phyloP scores from a whole-genome alignment of 2,113 vertebrate genomes.

The Ceratotherium simum region DNA sequence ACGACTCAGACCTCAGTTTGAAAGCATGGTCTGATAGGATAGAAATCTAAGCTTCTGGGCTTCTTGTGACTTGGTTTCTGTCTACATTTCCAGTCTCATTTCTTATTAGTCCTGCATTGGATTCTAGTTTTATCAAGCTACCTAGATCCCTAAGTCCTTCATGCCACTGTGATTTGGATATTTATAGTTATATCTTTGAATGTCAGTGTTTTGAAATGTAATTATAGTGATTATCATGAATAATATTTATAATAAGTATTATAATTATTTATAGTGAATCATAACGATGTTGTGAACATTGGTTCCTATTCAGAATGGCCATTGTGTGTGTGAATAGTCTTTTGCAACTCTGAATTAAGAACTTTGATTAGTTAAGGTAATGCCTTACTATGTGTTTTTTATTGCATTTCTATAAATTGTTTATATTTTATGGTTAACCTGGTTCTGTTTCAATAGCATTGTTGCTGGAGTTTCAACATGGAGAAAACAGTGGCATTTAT shows the following conservation, averaged over 20 bases:
- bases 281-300: neutral
- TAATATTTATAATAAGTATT: neutral
- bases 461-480: neutral
- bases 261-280: neutral
- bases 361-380: constrained; percentile 15
- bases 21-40: neutral
- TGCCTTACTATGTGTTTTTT: neutral
- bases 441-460: neutral
- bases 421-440: neutral
- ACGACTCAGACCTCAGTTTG: neutral
- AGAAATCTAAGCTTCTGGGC: neutral
- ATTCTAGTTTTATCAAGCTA: neutral
- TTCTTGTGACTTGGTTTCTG: neutral
- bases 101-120: neutral
- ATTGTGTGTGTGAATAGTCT: neutral
- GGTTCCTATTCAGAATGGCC: neutral
- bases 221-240: neutral
- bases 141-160: neutral
- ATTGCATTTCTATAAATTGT: neutral
- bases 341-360: constrained; percentile 9
- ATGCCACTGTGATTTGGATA: neutral
- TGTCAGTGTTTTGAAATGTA: constrained; percentile 9
- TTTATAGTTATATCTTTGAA: constrained; percentile 14
- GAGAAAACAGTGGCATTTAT: neutral
- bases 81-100: neutral